phyloP scores from a whole-genome alignment of 2,888 invertebrate species.

The Alloplasta piceator region DNA sequence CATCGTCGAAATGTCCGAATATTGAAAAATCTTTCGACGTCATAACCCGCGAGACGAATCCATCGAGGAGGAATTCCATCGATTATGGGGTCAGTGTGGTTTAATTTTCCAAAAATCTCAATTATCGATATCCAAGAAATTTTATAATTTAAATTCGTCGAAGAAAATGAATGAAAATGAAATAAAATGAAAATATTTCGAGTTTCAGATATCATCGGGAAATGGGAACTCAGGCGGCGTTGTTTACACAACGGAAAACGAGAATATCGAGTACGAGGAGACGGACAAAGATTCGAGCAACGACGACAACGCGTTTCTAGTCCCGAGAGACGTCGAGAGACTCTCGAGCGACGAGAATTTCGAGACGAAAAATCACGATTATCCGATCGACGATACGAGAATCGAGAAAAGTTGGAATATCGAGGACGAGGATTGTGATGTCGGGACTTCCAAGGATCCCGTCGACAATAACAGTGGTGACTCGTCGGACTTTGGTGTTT shows the following conservation, averaged over 20 bases:
- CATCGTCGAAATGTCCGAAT: conserved; percentile 63
- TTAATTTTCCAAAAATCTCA: conserved; percentile 16
- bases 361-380: conserved; percentile 23
- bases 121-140: neutral
- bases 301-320: conserved; percentile 57
- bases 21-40: conserved; percentile 74
- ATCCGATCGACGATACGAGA: conserved; percentile 18
- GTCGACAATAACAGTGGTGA: conserved; percentile 51
- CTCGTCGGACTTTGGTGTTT: conserved; percentile 45
- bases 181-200: neutral
- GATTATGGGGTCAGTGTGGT: conserved; percentile 66
- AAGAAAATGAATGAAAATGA: neutral
- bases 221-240: conserved; percentile 22
- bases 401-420: conserved; percentile 61
- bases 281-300: conserved; percentile 70
- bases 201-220: conserved; percentile 38
- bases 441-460: conserved; percentile 56
- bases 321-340: conserved; percentile 16
- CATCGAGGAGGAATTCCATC: conserved; percentile 70
- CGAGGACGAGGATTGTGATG: conserved; percentile 46
- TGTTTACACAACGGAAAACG: conserved; percentile 43
- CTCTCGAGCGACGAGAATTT: conserved; percentile 54
- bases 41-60: conserved; percentile 70
- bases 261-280: conserved; percentile 68
- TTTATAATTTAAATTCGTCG: conserved; percentile 9